A percentile compares a stretch with the other conserved stretches of the same genome.
These are phyloP conservation scores for Phylloscopus trochilus DNA, from an alignment of 2,113 vertebrate genomes.

Conservation along the genomic window DNA sequence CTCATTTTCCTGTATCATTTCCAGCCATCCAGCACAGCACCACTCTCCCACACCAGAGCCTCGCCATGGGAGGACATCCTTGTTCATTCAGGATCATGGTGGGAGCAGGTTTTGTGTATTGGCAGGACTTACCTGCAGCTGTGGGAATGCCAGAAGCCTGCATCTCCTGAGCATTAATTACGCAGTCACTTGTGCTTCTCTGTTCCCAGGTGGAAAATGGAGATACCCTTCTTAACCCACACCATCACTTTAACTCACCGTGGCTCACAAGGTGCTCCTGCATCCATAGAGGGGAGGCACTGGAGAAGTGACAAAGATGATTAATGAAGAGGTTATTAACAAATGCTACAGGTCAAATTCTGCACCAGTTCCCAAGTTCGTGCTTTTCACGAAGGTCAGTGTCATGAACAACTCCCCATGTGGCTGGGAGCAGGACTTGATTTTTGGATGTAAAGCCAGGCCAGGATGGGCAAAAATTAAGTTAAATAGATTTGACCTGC, in stretches of 20 bases:
- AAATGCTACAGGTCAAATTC: not conserved
- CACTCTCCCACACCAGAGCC: not conserved
- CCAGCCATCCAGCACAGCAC: not conserved
- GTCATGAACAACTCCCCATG: not conserved
- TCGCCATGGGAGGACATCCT: accelerated
- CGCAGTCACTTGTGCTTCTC: not conserved
- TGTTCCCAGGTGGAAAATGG: not conserved
- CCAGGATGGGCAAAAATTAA: not conserved
- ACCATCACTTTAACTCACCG: accelerated
- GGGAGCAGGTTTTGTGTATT: not conserved
- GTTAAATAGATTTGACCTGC: not conserved
- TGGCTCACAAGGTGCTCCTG: not conserved
- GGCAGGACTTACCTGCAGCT: not conserved
- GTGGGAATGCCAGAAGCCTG: not conserved
- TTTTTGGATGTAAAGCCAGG: not conserved
- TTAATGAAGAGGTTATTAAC: constrained; percentile 35
- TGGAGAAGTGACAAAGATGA: constrained; percentile 8
- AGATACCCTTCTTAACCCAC: not conserved
- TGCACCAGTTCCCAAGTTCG: not conserved
- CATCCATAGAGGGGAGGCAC: not conserved
- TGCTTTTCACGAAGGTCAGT: not conserved
- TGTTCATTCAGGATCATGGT: accelerated
- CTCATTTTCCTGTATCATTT: not conserved
- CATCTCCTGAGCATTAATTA: not conserved
- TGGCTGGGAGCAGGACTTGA: not conserved